A percentile compares a stretch with the other conserved stretches of the same genome.
Evolutionary conservation across 2,888 invertebrate species (phyloP).

Genomic region (Fabriciana adippe): DNA sequence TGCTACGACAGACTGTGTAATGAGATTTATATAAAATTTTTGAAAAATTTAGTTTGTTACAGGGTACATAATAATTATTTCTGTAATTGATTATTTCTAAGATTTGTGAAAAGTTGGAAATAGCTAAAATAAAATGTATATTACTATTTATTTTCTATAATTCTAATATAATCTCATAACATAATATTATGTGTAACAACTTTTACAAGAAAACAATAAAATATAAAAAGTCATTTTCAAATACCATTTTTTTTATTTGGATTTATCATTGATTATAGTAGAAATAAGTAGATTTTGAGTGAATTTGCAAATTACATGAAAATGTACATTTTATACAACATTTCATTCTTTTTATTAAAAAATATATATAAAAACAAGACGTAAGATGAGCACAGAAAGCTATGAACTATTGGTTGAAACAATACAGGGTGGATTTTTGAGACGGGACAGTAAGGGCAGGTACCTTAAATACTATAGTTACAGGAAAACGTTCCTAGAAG

Average conservation of each 20-base stretch:
- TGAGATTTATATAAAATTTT: constrained; percentile 13
- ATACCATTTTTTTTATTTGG: background rate
- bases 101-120: constrained; percentile 10
- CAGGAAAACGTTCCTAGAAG: no score
- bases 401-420: no score
- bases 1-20: constrained; percentile 11
- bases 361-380: no score
- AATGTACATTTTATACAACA: no score
- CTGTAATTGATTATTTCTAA: constrained; percentile 19
- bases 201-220: constrained; percentile 17
- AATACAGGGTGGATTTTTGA: no score
- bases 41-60: constrained; percentile 1
- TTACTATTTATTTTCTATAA: constrained; percentile 17
- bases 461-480: no score
- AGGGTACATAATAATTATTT: constrained; percentile 17
- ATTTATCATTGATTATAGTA: background rate
- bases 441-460: no score
- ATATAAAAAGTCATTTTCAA: constrained; percentile 1
- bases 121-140: constrained; percentile 13
- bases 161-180: constrained; percentile 16
- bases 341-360: no score
- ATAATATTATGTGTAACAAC: constrained; percentile 13
- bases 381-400: no score
- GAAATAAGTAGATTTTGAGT: no score
- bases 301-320: no score